phyloP scores from a whole-genome alignment of 2,888 invertebrate species.

The Erebia palarica region DNA sequence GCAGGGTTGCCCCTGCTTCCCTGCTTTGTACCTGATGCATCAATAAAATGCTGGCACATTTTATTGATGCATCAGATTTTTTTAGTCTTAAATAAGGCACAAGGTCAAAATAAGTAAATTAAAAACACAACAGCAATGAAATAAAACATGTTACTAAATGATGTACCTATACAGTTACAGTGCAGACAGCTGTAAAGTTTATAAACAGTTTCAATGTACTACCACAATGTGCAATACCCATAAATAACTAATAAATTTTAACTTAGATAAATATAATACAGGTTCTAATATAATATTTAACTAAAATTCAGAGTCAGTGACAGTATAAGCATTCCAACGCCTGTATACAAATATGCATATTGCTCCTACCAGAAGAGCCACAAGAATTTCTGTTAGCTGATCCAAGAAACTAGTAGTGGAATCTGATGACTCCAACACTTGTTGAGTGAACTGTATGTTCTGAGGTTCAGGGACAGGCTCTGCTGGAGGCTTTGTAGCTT shows the following conservation, averaged over 20 bases:
- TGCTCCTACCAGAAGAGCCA: slow-evolving; percentile 72
- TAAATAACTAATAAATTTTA: slow-evolving; percentile 13
- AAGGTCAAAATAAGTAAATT: slow-evolving; percentile 23
- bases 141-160: neutral
- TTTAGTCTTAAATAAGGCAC: slow-evolving; percentile 11
- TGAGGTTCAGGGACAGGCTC: slow-evolving; percentile 62
- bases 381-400: slow-evolving; percentile 70
- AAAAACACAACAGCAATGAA: neutral
- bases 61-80: slow-evolving; percentile 7
- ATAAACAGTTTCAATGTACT: neutral
- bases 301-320: slow-evolving; percentile 62
- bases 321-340: slow-evolving; percentile 63
- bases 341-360: slow-evolving; percentile 73
- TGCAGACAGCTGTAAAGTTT: neutral
- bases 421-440: slow-evolving; percentile 67
- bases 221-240: neutral
- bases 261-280: slow-evolving; percentile 14
- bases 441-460: slow-evolving; percentile 43
- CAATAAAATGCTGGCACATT: no score
- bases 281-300: neutral
- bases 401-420: slow-evolving; percentile 67
- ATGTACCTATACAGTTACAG: neutral
- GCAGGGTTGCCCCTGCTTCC: no score
- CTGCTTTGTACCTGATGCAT: no score
- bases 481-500: slow-evolving; percentile 60